Evolutionary conservation across 2,888 invertebrate species (phyloP).

Genomic region (Hirtodrosophila cameraria): DNA sequence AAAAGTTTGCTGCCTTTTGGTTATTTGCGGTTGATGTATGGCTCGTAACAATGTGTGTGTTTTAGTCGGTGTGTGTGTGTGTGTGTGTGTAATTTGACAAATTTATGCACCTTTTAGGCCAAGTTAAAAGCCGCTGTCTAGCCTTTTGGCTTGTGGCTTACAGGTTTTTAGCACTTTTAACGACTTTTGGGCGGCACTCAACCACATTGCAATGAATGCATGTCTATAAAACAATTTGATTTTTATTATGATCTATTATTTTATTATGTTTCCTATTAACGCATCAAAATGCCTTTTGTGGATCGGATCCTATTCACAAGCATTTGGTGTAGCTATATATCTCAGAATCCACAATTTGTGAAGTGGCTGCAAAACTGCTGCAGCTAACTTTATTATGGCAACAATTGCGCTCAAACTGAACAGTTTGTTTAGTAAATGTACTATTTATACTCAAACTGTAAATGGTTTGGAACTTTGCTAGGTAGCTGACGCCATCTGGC

Average conservation of each 20-base stretch:
- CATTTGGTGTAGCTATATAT: too few relatives aligned
- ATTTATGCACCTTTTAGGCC: conserved; percentile 49
- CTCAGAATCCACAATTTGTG: too few relatives aligned
- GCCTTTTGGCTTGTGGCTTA: conserved; percentile 4
- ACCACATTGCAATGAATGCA: conserved; percentile 1
- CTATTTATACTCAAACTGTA: conserved; percentile 2
- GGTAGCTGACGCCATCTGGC: conserved; percentile 24
- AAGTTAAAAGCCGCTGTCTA: conserved; percentile 17
- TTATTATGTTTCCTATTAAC: too few relatives aligned
- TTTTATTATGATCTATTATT: too few relatives aligned
- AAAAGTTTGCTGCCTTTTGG: conserved; percentile 37
- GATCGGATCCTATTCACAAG: too few relatives aligned
- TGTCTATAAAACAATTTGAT: not conserved
- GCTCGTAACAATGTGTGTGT: conserved; percentile 4
- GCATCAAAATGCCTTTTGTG: too few relatives aligned
- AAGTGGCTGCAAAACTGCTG: not conserved
- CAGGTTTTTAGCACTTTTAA: conserved; percentile 28
- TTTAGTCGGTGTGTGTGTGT: conserved; percentile 19
- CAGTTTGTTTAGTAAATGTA: not conserved
- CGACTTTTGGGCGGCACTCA: conserved; percentile 3
- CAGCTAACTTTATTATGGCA: not conserved
- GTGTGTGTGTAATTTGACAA: conserved; percentile 56
- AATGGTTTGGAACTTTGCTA: conserved; percentile 25
- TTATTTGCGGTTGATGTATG: conserved; percentile 40
- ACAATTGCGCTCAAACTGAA: not conserved